Base-by-base conservation (phyloP, 2,888 invertebrate species). In the Himalopsyche japonica region DNA sequence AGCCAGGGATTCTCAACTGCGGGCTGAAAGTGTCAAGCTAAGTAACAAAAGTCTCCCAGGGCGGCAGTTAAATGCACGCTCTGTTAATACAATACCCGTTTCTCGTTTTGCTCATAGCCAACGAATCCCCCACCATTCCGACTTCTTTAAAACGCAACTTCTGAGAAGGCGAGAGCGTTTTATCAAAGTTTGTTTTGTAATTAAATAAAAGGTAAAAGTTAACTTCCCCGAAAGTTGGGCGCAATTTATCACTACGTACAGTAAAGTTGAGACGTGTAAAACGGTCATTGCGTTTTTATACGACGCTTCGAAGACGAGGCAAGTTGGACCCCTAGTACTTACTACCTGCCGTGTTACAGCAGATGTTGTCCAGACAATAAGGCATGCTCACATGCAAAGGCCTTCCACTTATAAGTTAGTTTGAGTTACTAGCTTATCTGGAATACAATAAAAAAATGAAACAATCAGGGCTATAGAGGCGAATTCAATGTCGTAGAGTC, bases 51-150 rank as follows among this genome's bases (percentile, higher is more conserved):
- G 37, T 81, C 76, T 81, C 70, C 34, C 64, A 70, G 24, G 81
- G 27, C 81, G 70, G 81, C 76, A 82, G 64, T 79, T 79, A 79
- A 82, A 82, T 82, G 82, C 82, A 82, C 57, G 49, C 82, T 43
- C 57, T 57, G 57, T n/a, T 57, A 57, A 57, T 57, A 57, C 24
- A 24, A 24, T 20, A 57, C 57, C 57, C n/a, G 57, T 57, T 57
- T 57, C 57, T 57, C 57, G 57, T 57, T 57, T 57, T 57, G 57
- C 20, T 24, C 57, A 24, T 24, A 20, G 20, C 24, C 57, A 24
- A 57, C 20, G n/a, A n/a, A 20, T 10, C 24, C 48, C 20, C 20
- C 43, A 43, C 43, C 43, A 12, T 15, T 15, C 15, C 43, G 15
- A 43, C 43, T 57, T 1, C 57, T 57, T 57, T 57, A 57, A 57